These are phyloP conservation scores for Melanocharis versteri DNA, from an alignment of 2,113 vertebrate species.

Conservation along the genomic window DNA sequence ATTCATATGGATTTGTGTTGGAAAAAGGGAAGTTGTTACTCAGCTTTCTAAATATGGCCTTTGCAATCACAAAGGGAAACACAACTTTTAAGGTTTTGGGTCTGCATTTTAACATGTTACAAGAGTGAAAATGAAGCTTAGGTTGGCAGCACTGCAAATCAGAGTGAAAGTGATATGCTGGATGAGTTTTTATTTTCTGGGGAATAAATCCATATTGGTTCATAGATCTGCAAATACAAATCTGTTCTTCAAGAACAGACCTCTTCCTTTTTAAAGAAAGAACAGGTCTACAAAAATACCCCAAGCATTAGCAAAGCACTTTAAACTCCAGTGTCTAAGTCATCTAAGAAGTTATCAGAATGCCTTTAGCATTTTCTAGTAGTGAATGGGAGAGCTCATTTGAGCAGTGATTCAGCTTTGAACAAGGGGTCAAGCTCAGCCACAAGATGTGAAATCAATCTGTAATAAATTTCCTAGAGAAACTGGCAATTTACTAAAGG, in stretches of 20 bases:
- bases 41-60: background rate
- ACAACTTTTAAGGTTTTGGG: background rate
- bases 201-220: background rate
- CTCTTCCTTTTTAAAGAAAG: background rate
- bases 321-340: background rate
- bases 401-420: background rate
- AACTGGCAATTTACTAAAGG: background rate
- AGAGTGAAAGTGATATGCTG: background rate
- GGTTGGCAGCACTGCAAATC: background rate
- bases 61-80: background rate
- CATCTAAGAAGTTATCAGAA: background rate
- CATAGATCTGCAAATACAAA: background rate
- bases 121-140: background rate
- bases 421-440: background rate
- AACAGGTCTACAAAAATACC: background rate
- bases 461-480: background rate
- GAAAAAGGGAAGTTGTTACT: background rate
- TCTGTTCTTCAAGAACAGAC: background rate
- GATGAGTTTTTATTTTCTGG: background rate
- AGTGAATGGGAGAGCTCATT: background rate
- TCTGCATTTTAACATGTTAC: background rate
- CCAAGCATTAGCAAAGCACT: background rate
- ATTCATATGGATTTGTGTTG: background rate
- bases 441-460: constrained; percentile 19
- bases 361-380: background rate